Conservation (phyloP, 2,888 invertebrate genomes). For the Lycocerus yunnanus region DNA sequence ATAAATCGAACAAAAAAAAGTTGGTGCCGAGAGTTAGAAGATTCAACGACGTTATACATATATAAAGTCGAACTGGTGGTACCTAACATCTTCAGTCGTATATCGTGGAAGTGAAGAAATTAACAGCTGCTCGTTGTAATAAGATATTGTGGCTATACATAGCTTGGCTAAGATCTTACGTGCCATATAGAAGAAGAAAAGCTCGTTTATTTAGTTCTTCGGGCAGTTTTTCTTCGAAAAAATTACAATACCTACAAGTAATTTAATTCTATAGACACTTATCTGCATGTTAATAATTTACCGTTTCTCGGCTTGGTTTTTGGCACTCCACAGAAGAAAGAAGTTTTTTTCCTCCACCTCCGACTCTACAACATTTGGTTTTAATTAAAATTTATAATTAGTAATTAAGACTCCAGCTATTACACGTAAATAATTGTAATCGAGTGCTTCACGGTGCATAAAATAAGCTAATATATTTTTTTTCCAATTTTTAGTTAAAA, state of each 20-base stretch:
- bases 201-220: conserved; percentile 46
- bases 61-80: conserved; percentile 26
- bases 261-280: neutral
- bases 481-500: neutral
- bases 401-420: neutral
- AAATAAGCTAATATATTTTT: neutral
- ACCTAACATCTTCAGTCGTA: conserved; percentile 26
- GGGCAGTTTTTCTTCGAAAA: conserved; percentile 37
- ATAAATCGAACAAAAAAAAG: neutral
- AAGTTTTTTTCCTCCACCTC: neutral
- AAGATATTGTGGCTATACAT: conserved; percentile 44
- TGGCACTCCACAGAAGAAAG: neutral
- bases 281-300: neutral
- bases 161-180: conserved; percentile 28
- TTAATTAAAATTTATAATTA: neutral
- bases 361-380: neutral
- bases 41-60: conserved; percentile 27
- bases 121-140: conserved; percentile 49
- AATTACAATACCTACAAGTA: neutral
- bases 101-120: conserved; percentile 47
- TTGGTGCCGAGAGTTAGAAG: neutral
- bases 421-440: neutral
- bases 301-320: neutral
- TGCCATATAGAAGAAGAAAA: conserved; percentile 33
- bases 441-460: neutral